Base-by-base conservation (phyloP, 2,113 vertebrate species). In the Eublepharis macularius region DNA sequence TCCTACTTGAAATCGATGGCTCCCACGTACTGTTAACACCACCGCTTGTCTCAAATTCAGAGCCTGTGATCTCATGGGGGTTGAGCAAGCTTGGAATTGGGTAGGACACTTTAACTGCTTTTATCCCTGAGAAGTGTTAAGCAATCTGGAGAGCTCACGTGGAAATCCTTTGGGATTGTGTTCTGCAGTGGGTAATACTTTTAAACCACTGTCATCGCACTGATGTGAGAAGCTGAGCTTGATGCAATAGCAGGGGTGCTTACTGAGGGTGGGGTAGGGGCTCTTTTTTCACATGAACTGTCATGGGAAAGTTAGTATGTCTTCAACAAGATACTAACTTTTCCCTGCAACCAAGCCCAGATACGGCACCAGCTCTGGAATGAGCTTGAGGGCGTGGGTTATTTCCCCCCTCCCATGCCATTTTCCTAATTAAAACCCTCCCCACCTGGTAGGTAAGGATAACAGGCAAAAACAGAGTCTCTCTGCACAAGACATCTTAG, bases 51-150 rank as follows among this genome's bases (percentile, higher is more conserved):
- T 91, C 66, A 0, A 51, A 91, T 89, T 43, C 80, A 49, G 86
- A 92, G 92, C 73, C 76, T 91, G 88, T 86, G 92, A 51, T 91
- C 88, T 73, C 65, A 78, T 45, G 84, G 77, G 79, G 65, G 90
- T 94, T 95, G 92, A 88, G 94, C 90, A 95, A 94, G 89, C 82
- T 51, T 81, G 85, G 84, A 32, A 82, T 86, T 82, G n/a, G 74
- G 49, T 21, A 84, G 70, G 86, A 43, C 21, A 19, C 19, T 80
- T 65, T 51, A 51, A 73, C 77, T 82, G 87, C 86, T 95, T 94
- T 92, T 45, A 88, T 93, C 93, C 69, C 63, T 91, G 87, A 60
- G 83, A 84, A 81, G 87, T 87, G 91, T 93, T 91, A 39, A 91
- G 94, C 93, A 95, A 94, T 75, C 76, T 82, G 80, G 34, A 84